Evolutionary conservation across 2,888 invertebrate genomes (phyloP).

Genomic region (Parnassius orleans): DNA sequence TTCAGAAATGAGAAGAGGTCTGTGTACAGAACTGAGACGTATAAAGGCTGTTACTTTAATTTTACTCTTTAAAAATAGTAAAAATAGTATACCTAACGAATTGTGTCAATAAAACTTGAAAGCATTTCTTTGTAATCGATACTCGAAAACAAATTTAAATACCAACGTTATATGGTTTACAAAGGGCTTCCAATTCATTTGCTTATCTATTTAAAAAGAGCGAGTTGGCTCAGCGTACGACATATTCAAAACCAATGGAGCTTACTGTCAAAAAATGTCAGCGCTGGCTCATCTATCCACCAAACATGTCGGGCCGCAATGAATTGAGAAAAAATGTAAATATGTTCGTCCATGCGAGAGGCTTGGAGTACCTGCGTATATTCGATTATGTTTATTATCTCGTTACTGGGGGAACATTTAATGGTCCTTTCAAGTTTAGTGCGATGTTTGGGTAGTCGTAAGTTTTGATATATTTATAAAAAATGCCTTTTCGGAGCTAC

Average conservation of each 20-base stretch:
- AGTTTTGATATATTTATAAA: constrained; percentile 6
- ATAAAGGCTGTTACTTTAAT: no score
- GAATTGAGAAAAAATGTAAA: constrained; percentile 66
- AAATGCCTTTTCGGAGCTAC: no score
- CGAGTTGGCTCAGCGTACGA: constrained; percentile 57
- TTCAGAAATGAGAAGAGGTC: no score
- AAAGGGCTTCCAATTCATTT: constrained; percentile 78
- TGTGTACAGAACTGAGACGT: no score
- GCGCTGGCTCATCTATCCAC: constrained; percentile 60
- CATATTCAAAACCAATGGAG: constrained; percentile 76
- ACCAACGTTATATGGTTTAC: constrained; percentile 43
- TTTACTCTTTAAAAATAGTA: no score
- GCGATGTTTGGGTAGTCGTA: constrained; percentile 4
- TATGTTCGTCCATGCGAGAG: constrained; percentile 51
- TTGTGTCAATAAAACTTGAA: constrained; percentile 14
- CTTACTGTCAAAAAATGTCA: constrained; percentile 75
- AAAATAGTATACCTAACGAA: background rate
- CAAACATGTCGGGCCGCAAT: constrained; percentile 49
- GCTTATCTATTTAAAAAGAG: constrained; percentile 76
- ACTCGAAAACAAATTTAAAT: constrained; percentile 49
- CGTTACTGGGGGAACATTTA: constrained; percentile 17
- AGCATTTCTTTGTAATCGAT: constrained; percentile 43
- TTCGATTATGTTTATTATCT: constrained; percentile 28
- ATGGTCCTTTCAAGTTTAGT: constrained; percentile 15
- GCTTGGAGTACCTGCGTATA: constrained; percentile 25